A percentile compares a stretch with the other conserved stretches of the same genome.
Evolutionary conservation across 2,888 invertebrate species (phyloP).

Genomic region (Papilio protenor): DNA sequence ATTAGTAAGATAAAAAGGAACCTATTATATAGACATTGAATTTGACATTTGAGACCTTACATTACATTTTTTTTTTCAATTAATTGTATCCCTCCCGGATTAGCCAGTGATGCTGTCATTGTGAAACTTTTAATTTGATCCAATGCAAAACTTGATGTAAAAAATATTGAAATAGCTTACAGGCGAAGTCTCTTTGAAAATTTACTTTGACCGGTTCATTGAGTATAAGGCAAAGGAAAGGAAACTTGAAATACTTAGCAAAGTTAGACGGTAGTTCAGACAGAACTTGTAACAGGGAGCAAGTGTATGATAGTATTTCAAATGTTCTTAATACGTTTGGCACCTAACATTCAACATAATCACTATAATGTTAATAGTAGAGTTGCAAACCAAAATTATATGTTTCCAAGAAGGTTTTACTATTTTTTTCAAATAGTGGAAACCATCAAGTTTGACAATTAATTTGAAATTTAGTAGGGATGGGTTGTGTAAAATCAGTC

Average conservation of each 20-base stretch:
- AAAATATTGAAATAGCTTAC: background rate
- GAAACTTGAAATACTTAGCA: conserved; percentile 10
- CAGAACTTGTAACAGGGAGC: background rate
- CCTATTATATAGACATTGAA: too few species aligned
- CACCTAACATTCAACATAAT: too few species aligned
- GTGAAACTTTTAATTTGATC: background rate
- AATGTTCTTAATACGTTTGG: background rate
- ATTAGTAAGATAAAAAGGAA: too few species aligned
- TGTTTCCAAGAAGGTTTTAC: too few species aligned
- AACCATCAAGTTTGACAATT: too few species aligned
- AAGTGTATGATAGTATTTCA: background rate
- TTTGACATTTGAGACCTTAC: too few species aligned
- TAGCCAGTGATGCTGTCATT: background rate
- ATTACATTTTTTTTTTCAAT: too few species aligned
- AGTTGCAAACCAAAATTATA: background rate
- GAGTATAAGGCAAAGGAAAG: background rate
- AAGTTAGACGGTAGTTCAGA: conserved; percentile 3
- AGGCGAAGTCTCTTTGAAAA: background rate
- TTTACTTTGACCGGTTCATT: conserved; percentile 11
- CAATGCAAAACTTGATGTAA: background rate
- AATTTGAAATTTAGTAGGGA: too few species aligned
- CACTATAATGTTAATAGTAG: too few species aligned
- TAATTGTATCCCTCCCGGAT: too few species aligned
- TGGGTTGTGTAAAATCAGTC: too few species aligned
- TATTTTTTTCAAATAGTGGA: too few species aligned